These are phyloP conservation scores for Physocephala rufipes DNA, from an alignment of 2,888 invertebrate species.

Conservation along the genomic window DNA sequence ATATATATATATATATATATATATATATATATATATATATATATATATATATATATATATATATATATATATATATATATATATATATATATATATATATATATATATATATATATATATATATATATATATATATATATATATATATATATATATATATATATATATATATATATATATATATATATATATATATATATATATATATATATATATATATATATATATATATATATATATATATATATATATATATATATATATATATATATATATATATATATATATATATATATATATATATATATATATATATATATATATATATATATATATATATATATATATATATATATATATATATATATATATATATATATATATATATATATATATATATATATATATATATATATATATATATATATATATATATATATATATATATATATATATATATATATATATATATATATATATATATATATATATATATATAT, in stretches of 20 bases:
- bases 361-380: slow-evolving; percentile 9
- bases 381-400: slow-evolving; percentile 11
- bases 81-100: slow-evolving; percentile 11
- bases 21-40: slow-evolving; percentile 16
- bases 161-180: slow-evolving; percentile 9
- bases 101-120: slow-evolving; percentile 1
- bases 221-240: slow-evolving; percentile 16
- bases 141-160: slow-evolving; percentile 1
- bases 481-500: slow-evolving; percentile 11
- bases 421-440: slow-evolving; percentile 16
- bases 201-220: slow-evolving; percentile 1
- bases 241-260: slow-evolving; percentile 1
- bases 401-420: slow-evolving; percentile 1
- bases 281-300: slow-evolving; percentile 11
- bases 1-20: slow-evolving; percentile 1
- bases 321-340: slow-evolving; percentile 16
- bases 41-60: slow-evolving; percentile 1
- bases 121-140: slow-evolving; percentile 16
- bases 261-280: slow-evolving; percentile 9
- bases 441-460: slow-evolving; percentile 1
- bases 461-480: slow-evolving; percentile 9
- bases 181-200: slow-evolving; percentile 11
- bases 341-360: slow-evolving; percentile 1
- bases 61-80: slow-evolving; percentile 9
- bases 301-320: slow-evolving; percentile 1